Evolutionary conservation across 2,797 vertebrate genomes (phyloP), one percentile per base, ranked within the genome.

Genomic region (Vespertilio murinus): DNA sequence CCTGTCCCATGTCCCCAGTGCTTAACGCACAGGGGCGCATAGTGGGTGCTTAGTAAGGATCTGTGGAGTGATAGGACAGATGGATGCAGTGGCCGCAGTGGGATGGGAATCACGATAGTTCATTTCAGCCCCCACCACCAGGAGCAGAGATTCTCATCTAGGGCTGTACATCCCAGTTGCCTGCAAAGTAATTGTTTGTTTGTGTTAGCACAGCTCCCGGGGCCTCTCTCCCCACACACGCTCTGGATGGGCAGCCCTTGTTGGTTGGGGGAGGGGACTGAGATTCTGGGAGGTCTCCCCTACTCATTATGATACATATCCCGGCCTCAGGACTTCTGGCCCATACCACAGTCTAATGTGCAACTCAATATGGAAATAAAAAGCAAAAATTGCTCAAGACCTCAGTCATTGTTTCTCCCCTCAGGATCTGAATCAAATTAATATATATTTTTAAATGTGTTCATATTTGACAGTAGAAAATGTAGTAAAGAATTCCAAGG

Each of bases 391-490:
- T 9, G 54, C n/a, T 71, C 40, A 56, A 81, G 13, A 35, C 47
- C 65, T 87, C 17, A 64, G 17, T 30, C 64, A 78, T 70, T 81
- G 42, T 59, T 89, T 88, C 86, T 91, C 23, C 40, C 59, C 67
- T 93, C 54, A 45, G 54, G 45, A 78, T 80, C 69, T 79, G 78
- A 94, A 47, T 88, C 56, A 64, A 70, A 86, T 83, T 79, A 65
- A 56, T 30, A 54, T 61, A 25, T 90, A 85, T 88, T 80, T 52
- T 28, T 16, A 74, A 93, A 69, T 70, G 16, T n/a, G 33, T 79
- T 90, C 65, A 25, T 52, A 95, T 84, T 75, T 93, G 38, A 84
- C 79, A 33, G 35, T 59, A 90, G 64, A 71, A 93, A 85, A 75
- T 94, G 65, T 65, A 69, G 70, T 93, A 25, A 85, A 83, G 91